Percentiles rank a stretch among this genome's conserved stretches.
These are phyloP conservation scores for Misgurnus mizolepis DNA, from an alignment of 2,113 vertebrate genomes.

Conservation along the genomic window DNA sequence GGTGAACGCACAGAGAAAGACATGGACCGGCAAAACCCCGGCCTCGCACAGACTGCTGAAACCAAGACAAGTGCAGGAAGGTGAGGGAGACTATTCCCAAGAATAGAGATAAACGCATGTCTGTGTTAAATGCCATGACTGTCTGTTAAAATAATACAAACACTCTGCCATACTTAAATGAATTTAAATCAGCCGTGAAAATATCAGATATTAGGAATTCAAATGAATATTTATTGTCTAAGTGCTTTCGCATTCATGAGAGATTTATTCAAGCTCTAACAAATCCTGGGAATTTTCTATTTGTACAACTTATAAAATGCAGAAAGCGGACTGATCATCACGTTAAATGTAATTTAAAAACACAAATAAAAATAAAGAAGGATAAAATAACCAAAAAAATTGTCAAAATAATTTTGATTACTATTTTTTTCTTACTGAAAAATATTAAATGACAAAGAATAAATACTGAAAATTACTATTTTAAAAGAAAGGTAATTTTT, in stretches of 20 bases:
- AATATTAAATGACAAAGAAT: too few relatives aligned
- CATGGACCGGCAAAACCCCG: conserved; percentile 41
- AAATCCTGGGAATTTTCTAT: conserved; percentile 3
- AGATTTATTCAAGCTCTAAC: conserved; percentile 6
- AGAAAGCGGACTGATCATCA: neutral
- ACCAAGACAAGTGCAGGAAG: neutral
- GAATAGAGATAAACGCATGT: conserved; percentile 27
- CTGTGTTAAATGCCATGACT: conserved; percentile 45
- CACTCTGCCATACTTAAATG: neutral
- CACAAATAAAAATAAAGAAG: neutral
- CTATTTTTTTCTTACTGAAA: too few relatives aligned
- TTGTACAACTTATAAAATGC: conserved; percentile 16
- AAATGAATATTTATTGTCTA: conserved; percentile 21
- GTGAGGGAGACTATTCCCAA: conserved; percentile 6
- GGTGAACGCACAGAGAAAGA: conserved; percentile 66
- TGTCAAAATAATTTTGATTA: too few relatives aligned
- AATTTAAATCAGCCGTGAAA: conserved; percentile 12
- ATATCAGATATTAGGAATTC: conserved; percentile 31
- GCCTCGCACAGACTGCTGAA: neutral
- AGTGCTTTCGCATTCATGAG: conserved; percentile 29
- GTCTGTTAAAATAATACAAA: conserved; percentile 19
- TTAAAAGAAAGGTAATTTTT: too few relatives aligned
- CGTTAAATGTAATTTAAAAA: neutral
- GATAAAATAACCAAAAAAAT: neutral
- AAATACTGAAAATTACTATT: too few relatives aligned